Evolutionary conservation across 64 coral and sea anemone species (phyloP), one percentile per base, ranked within the genome.

Genomic region (Astreopora myriophthalma): DNA sequence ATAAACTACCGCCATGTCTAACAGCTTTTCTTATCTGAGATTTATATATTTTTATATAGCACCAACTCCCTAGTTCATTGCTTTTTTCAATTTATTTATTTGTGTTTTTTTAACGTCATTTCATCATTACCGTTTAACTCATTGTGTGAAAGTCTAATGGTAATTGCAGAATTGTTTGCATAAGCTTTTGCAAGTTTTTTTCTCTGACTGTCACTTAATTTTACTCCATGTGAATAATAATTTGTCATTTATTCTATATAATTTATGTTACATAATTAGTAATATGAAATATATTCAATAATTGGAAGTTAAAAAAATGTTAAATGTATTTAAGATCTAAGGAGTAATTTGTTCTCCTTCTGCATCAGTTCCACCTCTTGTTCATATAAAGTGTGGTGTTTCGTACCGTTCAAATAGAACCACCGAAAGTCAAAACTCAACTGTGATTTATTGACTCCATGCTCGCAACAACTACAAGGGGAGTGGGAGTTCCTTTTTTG

Each of bases 71-170:
- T n/a, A n/a, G n/a, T n/a, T n/a, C n/a, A n/a, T n/a, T n/a, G n/a
- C n/a, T n/a, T n/a, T 7, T 10, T 44, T 10, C 39, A 44, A 7
- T 28, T 70, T 26, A n/a, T 34, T 83, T 22, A 87, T 49, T 38
- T 94, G 92, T 36, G 12, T 30, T 72, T 34, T 70, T 84, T 79
- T 2, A 88, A 27, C 5, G 51, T 34, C 0, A 82, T 2, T 6
- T 79, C 29, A 88, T 94, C 73, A 13, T 37, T 34, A n/a, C 91
- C 91, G 22, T 25, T 31, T 26, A 93, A 57, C 79, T 93, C 83
- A 35, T 70, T 48, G 26, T 79, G 14, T 52, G 36, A 68, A 11
- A 93, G 37, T 52, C 82, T 4, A 0, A 93, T 1, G 5, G 73
- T 87, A 0, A 87, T 60, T 6, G 91, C 70, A 13, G 69, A 10